Evolutionary conservation across 2,113 vertebrate species (phyloP), one percentile per base, ranked within the genome.

Genomic region (Heterocephalus glaber): DNA sequence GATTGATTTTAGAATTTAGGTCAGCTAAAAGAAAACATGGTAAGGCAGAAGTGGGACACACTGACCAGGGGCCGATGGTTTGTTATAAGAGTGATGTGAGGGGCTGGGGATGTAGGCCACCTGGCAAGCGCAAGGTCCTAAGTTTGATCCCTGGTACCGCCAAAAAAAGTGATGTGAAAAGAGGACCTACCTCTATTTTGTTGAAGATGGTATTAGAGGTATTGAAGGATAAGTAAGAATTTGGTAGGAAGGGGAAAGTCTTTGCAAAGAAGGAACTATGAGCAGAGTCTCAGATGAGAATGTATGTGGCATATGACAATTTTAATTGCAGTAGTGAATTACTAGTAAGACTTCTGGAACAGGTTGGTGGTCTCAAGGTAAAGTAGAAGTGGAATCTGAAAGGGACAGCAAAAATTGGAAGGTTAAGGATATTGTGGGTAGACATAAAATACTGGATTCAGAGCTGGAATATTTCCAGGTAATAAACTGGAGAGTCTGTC

Each of bases 1-100:
- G 38, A 89, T 76, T 92, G 38, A 89, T 66, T 92, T 52, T 82
- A 16, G 72, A 63, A 81, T 88, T 88, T 89, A 84, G 52, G 41
- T 28, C 66, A 93, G 41, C 82, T 83, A 28, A 81, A 91, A 93
- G 61, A 10, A 60, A 70, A 63, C 28, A 5, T 41, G 2, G 28
- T 86, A 52, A 47, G n/a, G 60, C 49, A 56, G 12, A 87, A 35
- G 63, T 87, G 28, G 35, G 63, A 5, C 44, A 20, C 49, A 63
- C 56, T 83, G 76, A 74, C 6, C 52, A 16, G 3, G 3, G 30
- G 3, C 54, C 90, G 49, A n/a, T 20, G 61, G 1, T 68, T 63
- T 77, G 49, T 20, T 88, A 8, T 33, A 49, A 82, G 76, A 93
- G 82, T 86, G 14, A 24, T 41, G 41, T 49, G 47, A 49, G 47